Conservation (phyloP, 2,797 vertebrate genomes). For the Fratercula arctica region DNA sequence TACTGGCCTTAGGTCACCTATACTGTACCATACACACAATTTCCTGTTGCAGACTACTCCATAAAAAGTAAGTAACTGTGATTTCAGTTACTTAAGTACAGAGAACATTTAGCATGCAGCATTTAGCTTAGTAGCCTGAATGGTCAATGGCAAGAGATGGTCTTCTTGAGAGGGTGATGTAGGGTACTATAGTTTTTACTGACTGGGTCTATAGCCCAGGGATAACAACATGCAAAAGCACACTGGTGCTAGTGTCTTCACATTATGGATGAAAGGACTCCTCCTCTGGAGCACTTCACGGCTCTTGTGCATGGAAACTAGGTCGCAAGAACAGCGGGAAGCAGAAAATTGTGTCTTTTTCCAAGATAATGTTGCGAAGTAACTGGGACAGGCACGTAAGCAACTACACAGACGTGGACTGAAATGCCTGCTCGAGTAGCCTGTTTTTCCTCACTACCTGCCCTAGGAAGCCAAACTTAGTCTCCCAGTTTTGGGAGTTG, state of each 20-base stretch:
- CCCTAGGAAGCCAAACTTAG: neutral
- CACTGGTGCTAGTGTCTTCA: neutral
- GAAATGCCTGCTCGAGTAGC: neutral
- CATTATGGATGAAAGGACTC: neutral
- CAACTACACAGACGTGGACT: neutral
- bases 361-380: neutral
- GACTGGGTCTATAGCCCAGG: neutral
- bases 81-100: neutral
- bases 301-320: neutral
- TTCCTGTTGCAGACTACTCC: neutral
- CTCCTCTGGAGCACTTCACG: neutral
- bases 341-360: neutral
- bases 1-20: neutral
- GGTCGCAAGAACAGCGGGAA: neutral
- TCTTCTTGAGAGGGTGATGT: neutral
- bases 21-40: neutral
- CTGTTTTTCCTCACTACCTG: neutral
- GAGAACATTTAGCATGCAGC: neutral
- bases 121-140: neutral
- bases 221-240: neutral
- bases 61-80: neutral
- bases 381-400: neutral
- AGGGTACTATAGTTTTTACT: neutral
- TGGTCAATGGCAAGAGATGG: neutral
- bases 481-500: neutral